Evolutionary conservation across 2,797 vertebrate species (phyloP).

Genomic region (Crenichthys baileyi): DNA sequence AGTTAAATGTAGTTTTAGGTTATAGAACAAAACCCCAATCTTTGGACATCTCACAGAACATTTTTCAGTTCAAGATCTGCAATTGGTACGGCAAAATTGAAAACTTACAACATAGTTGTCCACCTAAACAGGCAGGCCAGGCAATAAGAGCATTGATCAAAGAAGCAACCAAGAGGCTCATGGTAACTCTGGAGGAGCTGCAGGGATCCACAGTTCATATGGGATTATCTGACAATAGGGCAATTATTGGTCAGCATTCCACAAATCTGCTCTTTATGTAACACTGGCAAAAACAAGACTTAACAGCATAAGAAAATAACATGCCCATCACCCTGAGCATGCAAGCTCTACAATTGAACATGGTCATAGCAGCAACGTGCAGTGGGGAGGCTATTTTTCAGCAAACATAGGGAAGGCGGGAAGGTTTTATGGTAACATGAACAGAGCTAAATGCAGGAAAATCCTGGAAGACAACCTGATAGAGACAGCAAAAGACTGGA

Average conservation of each 20-base stretch:
- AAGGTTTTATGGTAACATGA: background rate
- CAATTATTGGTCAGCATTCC: background rate
- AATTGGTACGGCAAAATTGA: background rate
- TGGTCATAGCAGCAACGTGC: no score
- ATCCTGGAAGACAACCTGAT: background rate
- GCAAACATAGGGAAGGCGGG: no score
- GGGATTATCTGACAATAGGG: no score
- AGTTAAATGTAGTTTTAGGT: background rate
- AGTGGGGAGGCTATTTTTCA: no score
- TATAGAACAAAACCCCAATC: background rate
- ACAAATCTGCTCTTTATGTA: background rate
- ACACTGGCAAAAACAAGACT: background rate
- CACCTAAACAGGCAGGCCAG: background rate
- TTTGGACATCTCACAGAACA: background rate
- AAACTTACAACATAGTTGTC: background rate
- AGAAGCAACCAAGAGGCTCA: background rate
- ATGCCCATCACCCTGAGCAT: no score
- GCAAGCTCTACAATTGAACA: no score
- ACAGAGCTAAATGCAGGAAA: background rate
- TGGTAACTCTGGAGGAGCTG: no score
- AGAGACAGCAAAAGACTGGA: background rate
- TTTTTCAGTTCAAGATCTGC: background rate
- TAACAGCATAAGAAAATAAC: no score
- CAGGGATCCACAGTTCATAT: no score
- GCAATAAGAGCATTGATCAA: background rate